Conservation (phyloP, 2,113 vertebrate species). For the Polypterus senegalus region DNA sequence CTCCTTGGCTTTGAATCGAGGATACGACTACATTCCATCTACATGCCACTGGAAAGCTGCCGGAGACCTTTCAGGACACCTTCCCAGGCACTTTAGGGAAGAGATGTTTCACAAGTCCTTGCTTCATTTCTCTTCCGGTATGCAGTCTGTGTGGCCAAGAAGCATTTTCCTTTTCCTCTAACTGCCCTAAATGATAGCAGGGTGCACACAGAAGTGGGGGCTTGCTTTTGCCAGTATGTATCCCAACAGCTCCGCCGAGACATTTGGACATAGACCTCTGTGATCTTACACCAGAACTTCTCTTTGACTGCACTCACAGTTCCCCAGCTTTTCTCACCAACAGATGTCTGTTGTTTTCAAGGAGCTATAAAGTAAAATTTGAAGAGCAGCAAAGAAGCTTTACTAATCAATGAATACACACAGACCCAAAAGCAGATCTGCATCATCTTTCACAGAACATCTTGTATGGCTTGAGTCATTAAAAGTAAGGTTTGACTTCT, state of each 20-base stretch:
- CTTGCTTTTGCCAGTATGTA: slow-evolving; percentile 43
- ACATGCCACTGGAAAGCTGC: slow-evolving; percentile 28
- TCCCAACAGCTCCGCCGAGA: slow-evolving; percentile 18
- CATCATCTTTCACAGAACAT: no score
- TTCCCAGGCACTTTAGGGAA: slow-evolving; percentile 21
- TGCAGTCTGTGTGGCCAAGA: slow-evolving; percentile 33
- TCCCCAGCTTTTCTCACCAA: no score
- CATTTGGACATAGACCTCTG: not conserved
- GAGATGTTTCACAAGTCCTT: slow-evolving; percentile 30
- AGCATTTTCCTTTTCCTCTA: slow-evolving; percentile 21
- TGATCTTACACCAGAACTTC: no score
- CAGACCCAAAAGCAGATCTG: no score
- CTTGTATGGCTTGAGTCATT: no score
- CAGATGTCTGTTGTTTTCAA: no score
- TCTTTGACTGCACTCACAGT: no score
- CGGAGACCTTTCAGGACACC: slow-evolving; percentile 19
- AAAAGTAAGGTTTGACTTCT: no score
- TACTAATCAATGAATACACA: no score
- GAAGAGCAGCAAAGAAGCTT: no score
- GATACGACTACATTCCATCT: slow-evolving; percentile 30
- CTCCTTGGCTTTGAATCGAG: slow-evolving; percentile 27
- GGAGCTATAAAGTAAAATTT: no score
- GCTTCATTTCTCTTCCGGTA: slow-evolving; percentile 31
- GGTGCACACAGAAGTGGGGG: slow-evolving; percentile 23
- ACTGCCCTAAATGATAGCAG: not conserved